Base-by-base conservation (phyloP, 1,140 invertebrate species). In the Triops longicaudatus region DNA sequence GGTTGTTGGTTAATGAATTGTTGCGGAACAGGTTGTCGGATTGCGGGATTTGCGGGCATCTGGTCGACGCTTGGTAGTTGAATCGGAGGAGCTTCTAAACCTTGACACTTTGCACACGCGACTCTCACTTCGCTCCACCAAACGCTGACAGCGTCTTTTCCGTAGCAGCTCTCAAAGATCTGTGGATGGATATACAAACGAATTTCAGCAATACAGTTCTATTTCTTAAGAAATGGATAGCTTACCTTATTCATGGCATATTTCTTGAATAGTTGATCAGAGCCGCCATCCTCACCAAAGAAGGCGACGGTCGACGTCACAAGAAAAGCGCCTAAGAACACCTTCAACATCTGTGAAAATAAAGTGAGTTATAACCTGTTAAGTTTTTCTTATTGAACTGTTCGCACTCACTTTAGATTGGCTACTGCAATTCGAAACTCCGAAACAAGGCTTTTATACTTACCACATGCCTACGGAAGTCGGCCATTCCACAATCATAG, bases 111-210 rank as follows among this genome's bases (percentile, higher is more conserved):
- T 10, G 37, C 43, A 50, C 26, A 44, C 11, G 74, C 74, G 14
- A 28, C 26, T 26, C 26, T 22, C 17, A 75, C 26, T 75, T 75
- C 74, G 12, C 22, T 50, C 28, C 43, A 63, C 74, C 37, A 42
- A 10, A 50, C 43, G 14, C 11, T 26, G 26, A 75, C 17, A 2
- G 74, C 26, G 37, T 43, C 37, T 50, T 75, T 50, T 12, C 74
- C 74, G 43, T 75, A 75, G 2, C 74, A 75, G 43, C 44, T 42
- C 28, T 75, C 74, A 26, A 75, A 50, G 26, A 75, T 75, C 74
- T 75, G 63, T 43, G 11, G 17, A 44, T 26, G 10, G 43, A 43
- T 26, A 42, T 44, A 12, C n/a, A 63, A 63, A 17, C 50, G n/a
- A 63, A 63, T 63, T n/a, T 63, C 6, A 6, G 17, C 22, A n/a